Evolutionary conservation across 1,140 invertebrate species (phyloP).

Genomic region (Sitobion miscanthi): DNA sequence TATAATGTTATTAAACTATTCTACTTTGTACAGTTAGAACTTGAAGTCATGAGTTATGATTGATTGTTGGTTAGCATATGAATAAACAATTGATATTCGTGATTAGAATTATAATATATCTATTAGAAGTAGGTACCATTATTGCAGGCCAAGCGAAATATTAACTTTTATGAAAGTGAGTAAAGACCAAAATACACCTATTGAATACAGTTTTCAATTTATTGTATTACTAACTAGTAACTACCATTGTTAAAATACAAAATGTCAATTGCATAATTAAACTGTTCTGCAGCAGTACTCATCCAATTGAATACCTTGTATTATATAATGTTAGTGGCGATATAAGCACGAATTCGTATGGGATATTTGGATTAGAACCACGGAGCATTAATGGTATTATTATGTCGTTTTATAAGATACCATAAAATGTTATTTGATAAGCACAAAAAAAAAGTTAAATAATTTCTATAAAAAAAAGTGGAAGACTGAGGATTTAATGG

Average conservation of each 20-base stretch:
- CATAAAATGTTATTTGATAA: not conserved
- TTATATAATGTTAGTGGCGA: not conserved
- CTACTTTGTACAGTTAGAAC: not conserved
- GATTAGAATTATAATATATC: not conserved
- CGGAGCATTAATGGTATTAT: not conserved
- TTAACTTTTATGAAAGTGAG: constrained; percentile 39
- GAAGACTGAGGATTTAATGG: constrained; percentile 5
- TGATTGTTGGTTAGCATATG: not conserved
- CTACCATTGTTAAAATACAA: constrained; percentile 4
- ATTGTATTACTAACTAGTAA: not conserved
- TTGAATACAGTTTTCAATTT: constrained; percentile 13
- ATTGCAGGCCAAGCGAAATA: not conserved
- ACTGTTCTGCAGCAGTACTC: not conserved
- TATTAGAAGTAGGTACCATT: not conserved
- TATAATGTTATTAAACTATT: not conserved
- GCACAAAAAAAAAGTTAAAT: not conserved
- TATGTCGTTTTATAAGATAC: not conserved
- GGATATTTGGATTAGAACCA: not conserved
- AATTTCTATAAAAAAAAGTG: not conserved
- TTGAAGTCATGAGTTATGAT: not conserved
- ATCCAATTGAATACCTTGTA: not conserved
- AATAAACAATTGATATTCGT: constrained; percentile 18
- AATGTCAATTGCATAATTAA: constrained; percentile 34
- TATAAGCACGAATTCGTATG: not conserved
- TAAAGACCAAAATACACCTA: constrained; percentile 23